phyloP scores from a whole-genome alignment of 2,113 vertebrate genomes.

The Anoura caudifer region DNA sequence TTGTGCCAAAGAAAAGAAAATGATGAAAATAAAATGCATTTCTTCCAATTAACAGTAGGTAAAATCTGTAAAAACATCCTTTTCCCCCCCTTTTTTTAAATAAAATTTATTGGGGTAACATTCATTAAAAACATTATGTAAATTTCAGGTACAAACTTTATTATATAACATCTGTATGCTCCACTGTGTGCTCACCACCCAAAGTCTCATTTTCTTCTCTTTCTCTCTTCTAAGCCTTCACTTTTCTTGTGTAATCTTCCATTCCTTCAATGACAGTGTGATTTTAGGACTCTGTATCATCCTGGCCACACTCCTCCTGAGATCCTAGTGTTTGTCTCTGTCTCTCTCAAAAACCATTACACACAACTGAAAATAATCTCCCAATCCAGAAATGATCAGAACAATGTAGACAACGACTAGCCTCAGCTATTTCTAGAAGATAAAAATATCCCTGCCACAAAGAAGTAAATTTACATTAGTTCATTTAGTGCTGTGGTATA shows the following conservation, averaged over 20 bases:
- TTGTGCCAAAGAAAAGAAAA: background rate
- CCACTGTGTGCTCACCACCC: no score
- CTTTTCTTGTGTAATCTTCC: background rate
- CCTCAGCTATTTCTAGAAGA: background rate
- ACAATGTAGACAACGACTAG: background rate
- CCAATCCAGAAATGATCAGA: background rate
- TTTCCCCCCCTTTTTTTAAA: no score
- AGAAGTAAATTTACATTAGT: background rate
- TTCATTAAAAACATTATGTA: no score
- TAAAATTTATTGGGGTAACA: no score
- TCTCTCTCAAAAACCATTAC: background rate
- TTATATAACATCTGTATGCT: no score
- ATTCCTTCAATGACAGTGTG: background rate
- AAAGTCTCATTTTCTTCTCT: no score
- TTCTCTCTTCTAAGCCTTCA: background rate
- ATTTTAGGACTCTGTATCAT: background rate
- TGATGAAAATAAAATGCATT: background rate
- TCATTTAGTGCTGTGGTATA: background rate
- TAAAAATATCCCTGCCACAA: background rate
- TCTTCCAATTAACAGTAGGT: background rate
- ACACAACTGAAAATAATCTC: background rate
- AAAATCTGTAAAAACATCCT: background rate
- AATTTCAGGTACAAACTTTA: no score
- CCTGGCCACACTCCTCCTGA: background rate
- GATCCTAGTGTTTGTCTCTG: background rate